These are phyloP conservation scores for Dione juno DNA, from an alignment of 2,888 invertebrate species.

Conservation along the genomic window DNA sequence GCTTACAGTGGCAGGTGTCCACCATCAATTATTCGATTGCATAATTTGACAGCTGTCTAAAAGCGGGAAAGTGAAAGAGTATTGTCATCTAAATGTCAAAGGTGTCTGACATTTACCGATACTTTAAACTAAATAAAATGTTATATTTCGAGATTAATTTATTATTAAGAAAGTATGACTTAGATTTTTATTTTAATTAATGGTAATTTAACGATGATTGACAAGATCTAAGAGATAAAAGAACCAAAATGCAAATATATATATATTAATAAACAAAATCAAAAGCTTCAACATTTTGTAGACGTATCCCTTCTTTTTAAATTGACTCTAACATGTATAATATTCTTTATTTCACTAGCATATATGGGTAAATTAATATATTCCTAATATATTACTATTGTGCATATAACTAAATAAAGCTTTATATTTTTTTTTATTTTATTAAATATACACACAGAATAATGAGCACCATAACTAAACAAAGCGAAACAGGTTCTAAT, in stretches of 20 bases:
- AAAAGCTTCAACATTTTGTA: background rate
- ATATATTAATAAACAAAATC: background rate
- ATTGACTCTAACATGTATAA: too few species aligned
- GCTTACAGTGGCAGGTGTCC: conserved; percentile 39
- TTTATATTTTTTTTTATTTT: too few species aligned
- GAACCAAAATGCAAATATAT: background rate
- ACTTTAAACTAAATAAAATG: background rate
- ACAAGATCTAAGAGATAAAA: background rate
- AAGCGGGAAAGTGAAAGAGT: conserved; percentile 48
- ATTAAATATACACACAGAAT: background rate
- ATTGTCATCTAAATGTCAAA: conserved; percentile 30
- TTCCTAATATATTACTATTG: too few species aligned
- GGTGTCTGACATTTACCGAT: conserved; percentile 18
- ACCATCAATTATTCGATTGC: conserved; percentile 42
- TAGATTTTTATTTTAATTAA: background rate
- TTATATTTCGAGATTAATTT: background rate
- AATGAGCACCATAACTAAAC: conserved; percentile 1
- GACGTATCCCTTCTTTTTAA: too few species aligned
- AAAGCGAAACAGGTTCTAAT: conserved; percentile 16
- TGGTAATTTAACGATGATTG: background rate
- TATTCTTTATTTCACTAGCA: too few species aligned
- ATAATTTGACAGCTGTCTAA: conserved; percentile 67
- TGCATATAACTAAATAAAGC: too few species aligned
- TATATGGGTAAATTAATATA: too few species aligned
- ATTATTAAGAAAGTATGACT: conserved; percentile 2